Conservation (phyloP, 2,113 vertebrate genomes). For the Microcebus tavaratra region DNA sequence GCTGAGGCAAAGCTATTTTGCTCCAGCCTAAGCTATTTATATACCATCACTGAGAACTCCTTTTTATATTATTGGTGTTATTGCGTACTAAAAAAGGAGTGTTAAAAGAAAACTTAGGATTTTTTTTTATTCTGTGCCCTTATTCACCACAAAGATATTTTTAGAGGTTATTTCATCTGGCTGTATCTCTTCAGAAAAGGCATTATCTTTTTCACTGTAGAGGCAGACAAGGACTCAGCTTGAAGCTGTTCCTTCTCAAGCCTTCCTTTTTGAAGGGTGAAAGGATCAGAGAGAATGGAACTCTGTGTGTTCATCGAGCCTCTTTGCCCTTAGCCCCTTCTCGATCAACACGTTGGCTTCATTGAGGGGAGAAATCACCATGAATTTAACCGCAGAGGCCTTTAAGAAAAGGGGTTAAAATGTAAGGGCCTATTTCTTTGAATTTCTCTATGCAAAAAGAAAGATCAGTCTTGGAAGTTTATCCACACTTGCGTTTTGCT, state of each 20-base stretch:
- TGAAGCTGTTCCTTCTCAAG: constrained; percentile 63
- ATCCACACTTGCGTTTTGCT: background rate
- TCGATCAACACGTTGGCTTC: constrained; percentile 12
- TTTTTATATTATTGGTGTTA: constrained; percentile 84
- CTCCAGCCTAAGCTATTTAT: constrained; percentile 87
- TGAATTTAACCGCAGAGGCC: background rate
- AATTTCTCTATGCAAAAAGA: constrained; percentile 37
- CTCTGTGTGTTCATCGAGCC: constrained; percentile 45
- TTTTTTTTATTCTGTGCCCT: constrained; percentile 71
- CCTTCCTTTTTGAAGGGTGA: constrained; percentile 62
- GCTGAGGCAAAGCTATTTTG: constrained; percentile 83
- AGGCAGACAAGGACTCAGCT: constrained; percentile 69
- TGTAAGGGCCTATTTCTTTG: constrained; percentile 31
- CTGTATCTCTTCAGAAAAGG: constrained; percentile 63
- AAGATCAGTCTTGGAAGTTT: constrained; percentile 36
- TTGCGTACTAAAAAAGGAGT: constrained; percentile 79
- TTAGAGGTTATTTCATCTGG: constrained; percentile 80
- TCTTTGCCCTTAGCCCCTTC: constrained; percentile 54
- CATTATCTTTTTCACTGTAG: constrained; percentile 67
- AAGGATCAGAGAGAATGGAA: constrained; percentile 60
- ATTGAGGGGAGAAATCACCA: constrained; percentile 14
- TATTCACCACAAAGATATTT: constrained; percentile 75
- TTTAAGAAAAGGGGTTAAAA: constrained; percentile 48
- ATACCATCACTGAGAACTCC: constrained; percentile 84
- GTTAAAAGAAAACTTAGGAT: constrained; percentile 79